phyloP scores from a whole-genome alignment of 2,888 invertebrate genomes.

The Phorcus lineatus region DNA sequence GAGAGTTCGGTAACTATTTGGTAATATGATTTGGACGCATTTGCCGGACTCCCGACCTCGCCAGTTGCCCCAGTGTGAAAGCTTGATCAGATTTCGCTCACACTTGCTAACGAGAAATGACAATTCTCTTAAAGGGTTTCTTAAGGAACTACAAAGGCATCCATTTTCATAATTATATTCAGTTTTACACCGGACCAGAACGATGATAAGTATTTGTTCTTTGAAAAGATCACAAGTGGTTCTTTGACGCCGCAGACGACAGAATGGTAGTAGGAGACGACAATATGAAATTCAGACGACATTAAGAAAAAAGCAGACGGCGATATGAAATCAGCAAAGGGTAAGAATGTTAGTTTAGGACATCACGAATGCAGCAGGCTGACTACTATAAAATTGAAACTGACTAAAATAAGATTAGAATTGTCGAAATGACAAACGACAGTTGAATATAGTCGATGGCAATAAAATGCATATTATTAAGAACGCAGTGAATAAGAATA shows the following conservation, averaged over 20 bases:
- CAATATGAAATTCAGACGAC: neutral
- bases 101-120: neutral
- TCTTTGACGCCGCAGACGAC: conserved; percentile 2
- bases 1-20: conserved; percentile 25
- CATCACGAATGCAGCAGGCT: no score
- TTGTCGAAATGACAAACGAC: no score
- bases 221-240: neutral
- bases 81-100: conserved; percentile 12
- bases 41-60: neutral
- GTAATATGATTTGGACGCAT: conserved; percentile 31
- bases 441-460: no score
- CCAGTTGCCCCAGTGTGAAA: conserved; percentile 11
- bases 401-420: no score
- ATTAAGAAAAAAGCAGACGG: neutral
- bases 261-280: neutral
- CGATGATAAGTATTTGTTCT: neutral
- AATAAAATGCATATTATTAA: no score
- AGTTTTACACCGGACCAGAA: conserved; percentile 2
- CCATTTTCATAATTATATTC: conserved; percentile 20
- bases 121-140: conserved; percentile 15
- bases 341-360: no score
- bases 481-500: no score
- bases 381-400: no score
- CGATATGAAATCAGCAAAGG: no score
- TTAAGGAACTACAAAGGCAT: conserved; percentile 7